Evolutionary conservation across 1,140 invertebrate genomes (phyloP).

Genomic region (Macrocentrus cingulum): DNA sequence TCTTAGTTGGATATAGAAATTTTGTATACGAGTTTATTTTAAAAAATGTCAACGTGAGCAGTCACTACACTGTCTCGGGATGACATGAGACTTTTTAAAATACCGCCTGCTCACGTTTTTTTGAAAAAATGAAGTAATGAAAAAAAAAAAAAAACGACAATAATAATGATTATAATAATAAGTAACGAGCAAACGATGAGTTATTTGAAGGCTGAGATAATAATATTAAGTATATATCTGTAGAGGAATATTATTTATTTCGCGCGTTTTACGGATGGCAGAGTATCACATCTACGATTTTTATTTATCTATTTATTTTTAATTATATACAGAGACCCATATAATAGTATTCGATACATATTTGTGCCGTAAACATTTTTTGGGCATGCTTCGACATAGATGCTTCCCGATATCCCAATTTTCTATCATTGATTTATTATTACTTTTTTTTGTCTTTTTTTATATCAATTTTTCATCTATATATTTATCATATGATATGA

Average conservation of each 20-base stretch:
- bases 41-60: constrained; percentile 21
- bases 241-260: constrained; percentile 11
- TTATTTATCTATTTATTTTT: neutral
- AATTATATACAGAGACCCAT: constrained; percentile 9
- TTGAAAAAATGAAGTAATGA: constrained; percentile 21
- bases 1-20: too few relatives aligned
- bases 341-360: constrained; percentile 33
- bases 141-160: constrained; percentile 7
- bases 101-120: constrained; percentile 27
- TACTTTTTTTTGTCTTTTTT: constrained; percentile 30
- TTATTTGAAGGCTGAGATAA: constrained; percentile 21
- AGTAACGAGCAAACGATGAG: too few relatives aligned
- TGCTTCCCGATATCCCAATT: constrained; percentile 49
- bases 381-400: constrained; percentile 57
- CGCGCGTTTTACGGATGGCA: constrained; percentile 17
- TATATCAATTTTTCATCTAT: too few relatives aligned
- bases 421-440: constrained; percentile 44
- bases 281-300: constrained; percentile 7
- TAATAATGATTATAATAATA: too few relatives aligned
- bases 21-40: too few relatives aligned
- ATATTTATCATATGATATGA: too few relatives aligned
- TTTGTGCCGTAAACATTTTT: constrained; percentile 56
- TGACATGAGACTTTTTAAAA: constrained; percentile 27
- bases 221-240: constrained; percentile 7
- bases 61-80: constrained; percentile 24